Evolutionary conservation across 30 jellyfish, hydroid and myxozoan species (phyloP), one percentile per base, ranked within the genome.

Genomic region (Phacellophora camtschatica): DNA sequence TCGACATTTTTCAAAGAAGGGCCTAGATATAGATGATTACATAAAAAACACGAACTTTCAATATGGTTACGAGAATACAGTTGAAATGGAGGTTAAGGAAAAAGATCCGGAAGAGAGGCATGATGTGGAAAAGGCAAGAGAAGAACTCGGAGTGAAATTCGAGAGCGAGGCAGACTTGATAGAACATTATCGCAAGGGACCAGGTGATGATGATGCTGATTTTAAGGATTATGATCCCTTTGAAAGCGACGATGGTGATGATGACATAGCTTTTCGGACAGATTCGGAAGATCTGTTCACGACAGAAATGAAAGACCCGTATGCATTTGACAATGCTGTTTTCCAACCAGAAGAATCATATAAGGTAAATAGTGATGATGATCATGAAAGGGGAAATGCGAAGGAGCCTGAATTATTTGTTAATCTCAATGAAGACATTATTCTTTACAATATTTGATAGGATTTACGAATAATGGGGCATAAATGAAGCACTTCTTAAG

Each of bases 111-210:
- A 24, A 29, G 69, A 59, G 16, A 42, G 29, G 8, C 78, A 32
- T 0, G 80, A 56, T 3, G 70, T 61, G 2, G 84, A 80, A 51
- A 23, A 25, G 11, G 91, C 77, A 31, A 48, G 46, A 55, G 70
- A n/a, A 3, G 66, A 65, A 18, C 77, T 80, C 31, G 91, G 91
- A 16, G 29, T 64, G 74, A 66, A 54, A 25, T 80, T 80, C 34
- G 91, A 80, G 43, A 80, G 91, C 77, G 91, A 80, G 33, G 50
- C 32, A 23, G 91, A 80, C 71, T 71, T 80, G 43, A 45, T 80
- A 1, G 91, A 80, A 55, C 91, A 80, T 31, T 61, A 43, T 29
- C 48, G 59, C 20, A 31, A 53, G 41, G 67, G 80, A 23, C 73
- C 74, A 2, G 91, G 51, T 4, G 66, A 35, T 1, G 71, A 80